phyloP scores from a whole-genome alignment of 2,113 vertebrate genomes.

The Pungitius pungitius region DNA sequence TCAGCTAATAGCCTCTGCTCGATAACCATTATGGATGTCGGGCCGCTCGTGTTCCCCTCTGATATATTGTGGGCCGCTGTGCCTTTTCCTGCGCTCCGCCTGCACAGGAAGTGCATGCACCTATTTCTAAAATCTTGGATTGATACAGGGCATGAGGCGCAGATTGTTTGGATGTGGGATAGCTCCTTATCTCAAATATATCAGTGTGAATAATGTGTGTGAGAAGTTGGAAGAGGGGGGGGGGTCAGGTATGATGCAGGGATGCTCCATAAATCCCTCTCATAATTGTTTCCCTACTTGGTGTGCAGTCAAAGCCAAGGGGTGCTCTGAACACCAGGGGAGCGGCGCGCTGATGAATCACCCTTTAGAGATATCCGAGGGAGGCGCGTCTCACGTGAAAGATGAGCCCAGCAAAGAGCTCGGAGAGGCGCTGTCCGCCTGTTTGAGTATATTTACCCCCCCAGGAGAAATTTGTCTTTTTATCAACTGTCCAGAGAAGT shows the following conservation, averaged over 20 bases:
- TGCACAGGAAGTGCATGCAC: conserved; percentile 28
- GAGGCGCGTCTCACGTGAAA: conserved; percentile 69
- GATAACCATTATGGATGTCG: conserved; percentile 57
- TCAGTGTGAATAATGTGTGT: conserved; percentile 67
- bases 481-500: conserved; percentile 82
- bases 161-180: conserved; percentile 44
- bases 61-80: conserved; percentile 24
- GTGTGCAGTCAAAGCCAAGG: conserved; percentile 76
- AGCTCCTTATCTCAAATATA: conserved; percentile 63
- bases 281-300: conserved; percentile 78
- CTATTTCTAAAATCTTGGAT: conserved; percentile 47
- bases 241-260: conserved; percentile 49
- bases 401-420: conserved; percentile 68
- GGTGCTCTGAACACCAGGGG: conserved; percentile 77
- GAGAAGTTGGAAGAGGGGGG: conserved; percentile 21
- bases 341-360: conserved; percentile 78
- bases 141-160: conserved; percentile 55
- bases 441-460: conserved; percentile 54
- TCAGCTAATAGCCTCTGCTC: conserved; percentile 45
- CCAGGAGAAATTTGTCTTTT: conserved; percentile 81
- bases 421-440: conserved; percentile 57
- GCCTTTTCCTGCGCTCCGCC: conserved; percentile 14
- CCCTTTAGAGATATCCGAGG: conserved; percentile 81
- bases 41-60: conserved; percentile 39
- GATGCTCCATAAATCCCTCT: conserved; percentile 80